Evolutionary conservation across 53 echinoderm and acorn worm genomes (phyloP).

Genomic region (Echinarachnius parma): DNA sequence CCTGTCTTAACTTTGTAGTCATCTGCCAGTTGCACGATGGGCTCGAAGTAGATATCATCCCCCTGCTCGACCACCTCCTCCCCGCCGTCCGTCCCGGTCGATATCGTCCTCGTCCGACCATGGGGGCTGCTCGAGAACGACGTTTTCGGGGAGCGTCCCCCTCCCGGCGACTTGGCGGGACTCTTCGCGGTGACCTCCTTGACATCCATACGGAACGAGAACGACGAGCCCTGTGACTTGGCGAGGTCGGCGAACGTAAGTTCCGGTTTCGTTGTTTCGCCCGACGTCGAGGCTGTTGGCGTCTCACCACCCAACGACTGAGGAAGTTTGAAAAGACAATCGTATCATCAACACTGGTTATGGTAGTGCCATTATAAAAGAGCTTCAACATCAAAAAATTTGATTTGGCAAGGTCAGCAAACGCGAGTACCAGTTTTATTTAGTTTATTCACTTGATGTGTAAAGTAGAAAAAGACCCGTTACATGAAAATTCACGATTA

Average conservation of each 20-base stretch:
- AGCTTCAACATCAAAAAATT: too few relatives aligned
- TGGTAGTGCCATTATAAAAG: too few relatives aligned
- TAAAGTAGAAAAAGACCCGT: too few relatives aligned
- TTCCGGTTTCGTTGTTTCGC: constrained; percentile 9
- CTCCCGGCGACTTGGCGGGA: constrained; percentile 18
- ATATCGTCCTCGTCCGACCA: constrained; percentile 32
- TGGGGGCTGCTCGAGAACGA: constrained; percentile 6
- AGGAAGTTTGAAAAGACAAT: too few relatives aligned
- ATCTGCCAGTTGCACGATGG: constrained; percentile 73
- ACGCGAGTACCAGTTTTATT: too few relatives aligned
- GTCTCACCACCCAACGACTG: too few relatives aligned
- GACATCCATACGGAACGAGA: constrained; percentile 58
- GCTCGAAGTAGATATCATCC: constrained; percentile 93
- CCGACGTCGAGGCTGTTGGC: neutral
- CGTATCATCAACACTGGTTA: too few relatives aligned
- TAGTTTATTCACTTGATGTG: too few relatives aligned
- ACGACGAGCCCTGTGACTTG: constrained; percentile 46
- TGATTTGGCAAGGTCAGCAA: too few relatives aligned
- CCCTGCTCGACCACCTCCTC: constrained; percentile 53
- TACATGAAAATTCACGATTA: too few relatives aligned
- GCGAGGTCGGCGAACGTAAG: constrained; percentile 50
- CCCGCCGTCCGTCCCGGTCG: constrained; percentile 32
- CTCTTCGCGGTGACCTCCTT: constrained; percentile 36
- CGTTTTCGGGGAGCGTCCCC: constrained; percentile 5
- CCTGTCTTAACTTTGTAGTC: constrained; percentile 60